Evolutionary conservation across 2,113 vertebrate genomes (phyloP).

Genomic region (Campylomormyrus tamandua): DNA sequence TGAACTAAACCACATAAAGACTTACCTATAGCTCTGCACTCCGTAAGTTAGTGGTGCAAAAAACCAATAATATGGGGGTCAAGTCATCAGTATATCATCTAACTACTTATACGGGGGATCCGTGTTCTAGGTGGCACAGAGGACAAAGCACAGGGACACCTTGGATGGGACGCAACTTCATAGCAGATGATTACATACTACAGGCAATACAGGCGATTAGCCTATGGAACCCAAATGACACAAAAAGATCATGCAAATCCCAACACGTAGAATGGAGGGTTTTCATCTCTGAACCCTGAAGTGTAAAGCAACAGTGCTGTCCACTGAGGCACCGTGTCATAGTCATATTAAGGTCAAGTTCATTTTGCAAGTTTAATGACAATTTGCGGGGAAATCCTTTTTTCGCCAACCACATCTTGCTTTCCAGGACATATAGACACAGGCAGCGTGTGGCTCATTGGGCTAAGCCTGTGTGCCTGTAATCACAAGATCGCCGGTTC

Average conservation of each 20-base stretch:
- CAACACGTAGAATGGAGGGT: neutral
- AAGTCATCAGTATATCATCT: neutral
- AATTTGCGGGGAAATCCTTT: neutral
- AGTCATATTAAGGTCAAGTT: neutral
- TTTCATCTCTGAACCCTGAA: neutral
- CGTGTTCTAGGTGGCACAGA: neutral
- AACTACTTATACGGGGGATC: neutral
- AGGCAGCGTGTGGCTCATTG: neutral
- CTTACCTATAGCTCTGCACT: neutral
- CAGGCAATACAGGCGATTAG: neutral
- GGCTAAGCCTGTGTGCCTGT: no score
- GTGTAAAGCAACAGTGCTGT: neutral
- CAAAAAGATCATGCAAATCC: neutral
- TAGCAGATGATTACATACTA: no score
- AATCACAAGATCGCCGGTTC: no score
- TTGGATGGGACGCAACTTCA: neutral
- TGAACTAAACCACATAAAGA: neutral
- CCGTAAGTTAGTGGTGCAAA: neutral
- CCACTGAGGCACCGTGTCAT: neutral
- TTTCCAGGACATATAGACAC: neutral
- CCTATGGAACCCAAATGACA: neutral
- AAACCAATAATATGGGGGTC: neutral
- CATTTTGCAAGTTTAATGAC: neutral
- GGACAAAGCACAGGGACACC: neutral
- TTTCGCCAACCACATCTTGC: neutral